These are phyloP conservation scores for Drosophila quasianomalipes DNA, from an alignment of 2,888 invertebrate species.

Conservation along the genomic window DNA sequence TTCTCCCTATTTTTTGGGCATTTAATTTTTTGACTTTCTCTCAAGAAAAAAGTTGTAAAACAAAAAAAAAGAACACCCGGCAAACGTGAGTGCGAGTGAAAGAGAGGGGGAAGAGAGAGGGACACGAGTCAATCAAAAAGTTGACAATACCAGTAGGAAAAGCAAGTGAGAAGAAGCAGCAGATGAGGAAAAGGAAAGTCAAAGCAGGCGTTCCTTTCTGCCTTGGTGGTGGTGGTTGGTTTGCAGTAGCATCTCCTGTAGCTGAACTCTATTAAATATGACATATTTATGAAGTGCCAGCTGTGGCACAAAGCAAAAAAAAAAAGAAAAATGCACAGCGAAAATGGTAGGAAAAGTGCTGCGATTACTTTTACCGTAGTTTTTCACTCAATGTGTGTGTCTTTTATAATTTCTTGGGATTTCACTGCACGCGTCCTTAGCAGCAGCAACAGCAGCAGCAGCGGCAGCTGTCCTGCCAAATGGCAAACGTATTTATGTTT, in stretches of 20 bases:
- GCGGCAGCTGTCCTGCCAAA: conserved; percentile 49
- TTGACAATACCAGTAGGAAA: conserved; percentile 22
- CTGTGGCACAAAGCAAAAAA: conserved; percentile 55
- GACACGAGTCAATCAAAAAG: conserved; percentile 69
- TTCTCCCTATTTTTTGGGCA: conserved; percentile 41
- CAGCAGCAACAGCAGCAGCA: conserved; percentile 25
- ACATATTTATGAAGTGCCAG: conserved; percentile 83
- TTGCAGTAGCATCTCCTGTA: conserved; percentile 44
- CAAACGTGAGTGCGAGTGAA: background rate
- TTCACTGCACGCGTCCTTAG: conserved; percentile 48
- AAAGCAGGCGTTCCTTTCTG: conserved; percentile 48
- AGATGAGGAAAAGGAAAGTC: conserved; percentile 37
- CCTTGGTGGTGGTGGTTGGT: conserved; percentile 60
- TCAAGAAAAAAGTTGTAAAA: conserved; percentile 29
- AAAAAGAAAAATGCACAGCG: conserved; percentile 34
- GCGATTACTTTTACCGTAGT: conserved; percentile 46
- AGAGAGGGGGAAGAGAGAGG: conserved; percentile 16
- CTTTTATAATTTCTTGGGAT: conserved; percentile 50
- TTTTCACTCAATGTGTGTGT: conserved; percentile 11
- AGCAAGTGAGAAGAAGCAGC: conserved; percentile 59
- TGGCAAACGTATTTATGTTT: conserved; percentile 73
- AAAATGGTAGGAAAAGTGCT: conserved; percentile 58
- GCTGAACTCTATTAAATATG: conserved; percentile 82
- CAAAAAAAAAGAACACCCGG: conserved; percentile 68
- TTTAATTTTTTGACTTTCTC: conserved; percentile 51